phyloP scores from a whole-genome alignment of 2,888 invertebrate species.

The Stegana nigrithorax region DNA sequence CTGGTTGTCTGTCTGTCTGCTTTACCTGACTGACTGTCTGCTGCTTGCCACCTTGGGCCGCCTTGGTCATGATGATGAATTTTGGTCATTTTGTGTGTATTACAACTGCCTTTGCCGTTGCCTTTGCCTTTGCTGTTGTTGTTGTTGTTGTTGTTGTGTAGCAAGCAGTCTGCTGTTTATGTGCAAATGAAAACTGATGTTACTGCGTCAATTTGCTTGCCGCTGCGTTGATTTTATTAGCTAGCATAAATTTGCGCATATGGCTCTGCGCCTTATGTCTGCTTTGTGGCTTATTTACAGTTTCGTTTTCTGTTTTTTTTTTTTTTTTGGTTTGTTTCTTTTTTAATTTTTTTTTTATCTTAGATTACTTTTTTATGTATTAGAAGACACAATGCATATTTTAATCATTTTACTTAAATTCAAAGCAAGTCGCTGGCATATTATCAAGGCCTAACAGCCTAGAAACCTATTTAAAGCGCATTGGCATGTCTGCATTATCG shows the following conservation, averaged over 20 bases:
- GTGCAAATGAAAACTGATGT: not conserved
- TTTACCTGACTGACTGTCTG: conserved; percentile 19
- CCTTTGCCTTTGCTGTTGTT: not conserved
- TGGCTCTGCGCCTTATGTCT: not conserved
- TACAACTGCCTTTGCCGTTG: not conserved
- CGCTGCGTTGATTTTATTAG: conserved; percentile 47
- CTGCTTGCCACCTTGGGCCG: not conserved
- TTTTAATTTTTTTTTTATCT: not conserved
- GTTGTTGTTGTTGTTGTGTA: conserved; percentile 29
- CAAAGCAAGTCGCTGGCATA: not conserved
- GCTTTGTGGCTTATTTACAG: not conserved
- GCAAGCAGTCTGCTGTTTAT: no score
- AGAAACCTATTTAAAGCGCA: conserved; percentile 48
- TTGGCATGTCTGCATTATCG: conserved; percentile 30
- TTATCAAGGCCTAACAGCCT: conserved; percentile 25
- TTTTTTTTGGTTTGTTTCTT: not conserved
- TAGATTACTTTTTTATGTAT: not conserved
- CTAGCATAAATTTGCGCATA: conserved; percentile 11
- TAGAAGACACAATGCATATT: no score
- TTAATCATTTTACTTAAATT: no score
- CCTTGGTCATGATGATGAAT: not conserved
- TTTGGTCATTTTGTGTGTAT: not conserved
- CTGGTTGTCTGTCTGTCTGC: conserved; percentile 33
- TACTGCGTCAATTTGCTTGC: not conserved
- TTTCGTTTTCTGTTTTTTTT: not conserved